Evolutionary conservation across 2,113 vertebrate genomes (phyloP), one percentile per base, ranked within the genome.

Genomic region (Neolamprologus hecqui): DNA sequence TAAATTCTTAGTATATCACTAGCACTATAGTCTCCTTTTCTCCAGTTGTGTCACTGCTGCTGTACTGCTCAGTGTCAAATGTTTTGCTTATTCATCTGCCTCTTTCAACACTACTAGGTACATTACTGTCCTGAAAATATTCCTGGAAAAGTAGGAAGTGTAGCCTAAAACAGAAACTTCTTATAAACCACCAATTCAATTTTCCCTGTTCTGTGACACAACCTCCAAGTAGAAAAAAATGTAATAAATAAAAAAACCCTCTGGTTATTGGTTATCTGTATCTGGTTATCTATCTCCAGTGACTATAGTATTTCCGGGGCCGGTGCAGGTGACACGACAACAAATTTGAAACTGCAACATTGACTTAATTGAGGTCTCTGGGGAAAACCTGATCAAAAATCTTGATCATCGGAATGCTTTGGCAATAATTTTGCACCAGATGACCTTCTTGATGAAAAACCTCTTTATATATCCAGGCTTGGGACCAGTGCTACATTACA

Each of bases 161-260:
- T 55, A 26, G 54, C 54, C 54, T 55, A 55, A 55, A 55, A 26
- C 21, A 55, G 54, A 55, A 55, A 55, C 11, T 13, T 55, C 53
- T 54, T 23, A 23, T 54, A 54, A 54, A 23, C n/a, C 53, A 55
- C 21, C 21, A 55, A 3, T 55, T 55, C 21, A 14, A 55, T 55
- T 55, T 55, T 55, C 2, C 54, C 54, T 55, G 21, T 3, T 55
- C 21, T 26, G 21, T 55, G 54, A 26, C 54, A 55, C 54, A 55
- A 55, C 54, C 54, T 26, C 54, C 54, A 55, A 26, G 12, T 26
- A 55, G 54, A 55, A 55, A 54, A 55, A 55, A 55, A 26, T 55
- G 0, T 13, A 55, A 55, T 55, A 55, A 55, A 55, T 13, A 2
- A 55, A 54, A 12, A 12, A 0, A 3, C 1, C 0, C 53, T 55